Evolutionary conservation across 2,888 invertebrate species (phyloP).

Genomic region (Amiota communis): DNA sequence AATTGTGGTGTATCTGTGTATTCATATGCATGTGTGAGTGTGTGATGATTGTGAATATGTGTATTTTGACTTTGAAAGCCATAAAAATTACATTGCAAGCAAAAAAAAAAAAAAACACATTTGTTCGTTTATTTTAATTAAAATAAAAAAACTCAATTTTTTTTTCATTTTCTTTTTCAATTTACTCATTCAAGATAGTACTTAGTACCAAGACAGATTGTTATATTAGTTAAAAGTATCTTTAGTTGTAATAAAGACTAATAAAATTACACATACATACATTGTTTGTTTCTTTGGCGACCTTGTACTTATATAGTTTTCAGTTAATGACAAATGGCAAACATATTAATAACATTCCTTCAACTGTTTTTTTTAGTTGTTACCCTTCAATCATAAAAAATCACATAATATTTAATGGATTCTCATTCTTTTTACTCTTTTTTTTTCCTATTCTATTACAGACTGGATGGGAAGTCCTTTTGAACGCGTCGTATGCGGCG

Average conservation of each 20-base stretch:
- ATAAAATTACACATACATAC: too few relatives aligned
- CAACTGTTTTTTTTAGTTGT: background rate
- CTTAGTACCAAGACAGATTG: too few relatives aligned
- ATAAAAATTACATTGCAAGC: slow-evolving; percentile 51
- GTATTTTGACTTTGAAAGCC: slow-evolving; percentile 18
- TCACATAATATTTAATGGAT: background rate
- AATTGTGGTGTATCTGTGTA: slow-evolving; percentile 36
- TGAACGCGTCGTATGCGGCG: slow-evolving; percentile 95
- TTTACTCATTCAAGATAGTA: too few relatives aligned
- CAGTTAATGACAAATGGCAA: slow-evolving; percentile 4
- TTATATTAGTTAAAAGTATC: too few relatives aligned
- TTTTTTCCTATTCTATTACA: slow-evolving; percentile 73
- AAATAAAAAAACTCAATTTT: slow-evolving; percentile 43
- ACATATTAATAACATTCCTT: slow-evolving; percentile 17
- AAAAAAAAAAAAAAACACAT: slow-evolving; percentile 57
- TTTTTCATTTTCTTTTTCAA: too few relatives aligned
- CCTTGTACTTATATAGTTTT: slow-evolving; percentile 7
- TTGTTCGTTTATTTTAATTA: slow-evolving; percentile 66
- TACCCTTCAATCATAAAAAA: slow-evolving; percentile 3
- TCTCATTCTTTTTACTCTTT: slow-evolving; percentile 61
- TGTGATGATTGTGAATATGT: background rate
- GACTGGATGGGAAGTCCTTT: slow-evolving; percentile 97
- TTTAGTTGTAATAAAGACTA: too few relatives aligned
- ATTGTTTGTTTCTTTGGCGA: background rate
- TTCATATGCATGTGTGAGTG: slow-evolving; percentile 31